Conservation (phyloP, 2,888 invertebrate genomes). For the Pilophorus perplexus region DNA sequence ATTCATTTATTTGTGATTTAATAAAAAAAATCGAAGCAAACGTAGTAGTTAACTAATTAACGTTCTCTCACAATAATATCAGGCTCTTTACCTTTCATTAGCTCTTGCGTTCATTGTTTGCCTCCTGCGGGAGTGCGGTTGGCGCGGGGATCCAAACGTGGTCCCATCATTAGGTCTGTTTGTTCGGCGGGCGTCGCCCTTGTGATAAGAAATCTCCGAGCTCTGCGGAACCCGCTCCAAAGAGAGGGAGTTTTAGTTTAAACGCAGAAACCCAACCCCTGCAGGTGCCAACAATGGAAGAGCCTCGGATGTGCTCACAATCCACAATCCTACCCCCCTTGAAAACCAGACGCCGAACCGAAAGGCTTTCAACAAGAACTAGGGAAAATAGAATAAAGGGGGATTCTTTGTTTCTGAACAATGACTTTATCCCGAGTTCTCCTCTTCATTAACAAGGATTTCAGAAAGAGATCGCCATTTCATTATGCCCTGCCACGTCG, state of each 20-base stretch:
- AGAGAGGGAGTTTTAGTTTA: not conserved
- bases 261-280: conserved; percentile 12
- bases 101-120: conserved; percentile 1
- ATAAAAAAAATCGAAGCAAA: too few species aligned
- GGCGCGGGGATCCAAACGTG: too few species aligned
- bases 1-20: too few species aligned
- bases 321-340: too few species aligned
- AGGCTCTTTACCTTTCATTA: conserved; percentile 11
- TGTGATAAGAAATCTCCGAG: conserved; percentile 2
- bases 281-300: conserved; percentile 12
- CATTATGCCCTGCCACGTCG: too few species aligned
- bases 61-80: too few species aligned
- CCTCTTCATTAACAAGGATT: conserved; percentile 13
- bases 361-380: not conserved
- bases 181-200: not conserved
- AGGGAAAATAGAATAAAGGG: not conserved
- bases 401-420: conserved; percentile 5
- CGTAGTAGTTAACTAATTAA: too few species aligned
- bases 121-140: not conserved
- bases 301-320: not conserved
- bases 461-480: not conserved
- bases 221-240: not conserved
- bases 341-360: too few species aligned
- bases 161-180: conserved; percentile 6
- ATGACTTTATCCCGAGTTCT: conserved; percentile 3